These are phyloP conservation scores for Xestoiulus laeticollis DNA, from an alignment of 2,888 invertebrate species.

Conservation along the genomic window DNA sequence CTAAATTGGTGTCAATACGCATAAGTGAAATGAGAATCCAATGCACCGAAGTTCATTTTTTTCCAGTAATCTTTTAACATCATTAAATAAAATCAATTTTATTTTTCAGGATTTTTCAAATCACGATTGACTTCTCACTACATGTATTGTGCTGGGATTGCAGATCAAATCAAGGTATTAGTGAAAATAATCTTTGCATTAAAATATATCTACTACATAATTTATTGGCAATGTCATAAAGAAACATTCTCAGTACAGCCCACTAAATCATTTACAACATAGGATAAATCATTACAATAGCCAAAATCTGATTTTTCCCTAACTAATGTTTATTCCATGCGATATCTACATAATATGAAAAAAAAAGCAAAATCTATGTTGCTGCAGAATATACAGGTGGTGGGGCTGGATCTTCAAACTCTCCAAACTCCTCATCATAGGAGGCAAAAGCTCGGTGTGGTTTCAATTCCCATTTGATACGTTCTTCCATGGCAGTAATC, in stretches of 20 bases:
- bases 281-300: too few relatives aligned
- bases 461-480: conserved; percentile 83
- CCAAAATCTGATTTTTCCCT: background rate
- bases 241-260: background rate
- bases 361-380: background rate
- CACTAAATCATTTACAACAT: background rate
- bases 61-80: too few relatives aligned
- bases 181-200: background rate
- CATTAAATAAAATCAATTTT: too few relatives aligned
- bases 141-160: too few relatives aligned
- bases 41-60: too few relatives aligned
- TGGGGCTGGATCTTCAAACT: conserved; percentile 74
- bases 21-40: too few relatives aligned
- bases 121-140: too few relatives aligned
- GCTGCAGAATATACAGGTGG: conserved; percentile 62
- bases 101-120: too few relatives aligned
- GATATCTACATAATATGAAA: background rate
- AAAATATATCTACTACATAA: background rate
- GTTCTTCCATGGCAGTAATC: conserved; percentile 79
- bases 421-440: conserved; percentile 79
- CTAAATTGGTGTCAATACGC: too few relatives aligned
- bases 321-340: background rate
- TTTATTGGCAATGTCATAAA: background rate
- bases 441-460: conserved; percentile 75
- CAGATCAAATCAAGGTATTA: too few relatives aligned